phyloP scores from a whole-genome alignment of 2,797 vertebrate species.

The Crypturellus tataupa region DNA sequence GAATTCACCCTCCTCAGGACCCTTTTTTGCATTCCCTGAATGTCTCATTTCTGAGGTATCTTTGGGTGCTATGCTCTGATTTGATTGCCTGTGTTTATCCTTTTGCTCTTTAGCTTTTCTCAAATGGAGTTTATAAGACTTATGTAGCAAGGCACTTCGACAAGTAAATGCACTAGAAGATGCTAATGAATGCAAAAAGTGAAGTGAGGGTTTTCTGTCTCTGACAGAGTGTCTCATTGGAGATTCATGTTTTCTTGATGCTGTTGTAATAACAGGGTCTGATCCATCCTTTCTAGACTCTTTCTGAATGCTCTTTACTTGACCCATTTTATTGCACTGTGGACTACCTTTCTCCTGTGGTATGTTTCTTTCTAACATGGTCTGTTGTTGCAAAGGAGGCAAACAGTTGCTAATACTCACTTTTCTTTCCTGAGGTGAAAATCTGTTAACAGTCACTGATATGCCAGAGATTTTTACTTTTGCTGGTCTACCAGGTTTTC shows the following conservation, averaged over 20 bases:
- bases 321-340: slow-evolving; percentile 62
- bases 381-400: slow-evolving; percentile 76
- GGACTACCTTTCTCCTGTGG: slow-evolving; percentile 80
- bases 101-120: slow-evolving; percentile 86
- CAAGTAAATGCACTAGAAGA: slow-evolving; percentile 87
- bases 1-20: slow-evolving; percentile 74
- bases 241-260: slow-evolving; percentile 59
- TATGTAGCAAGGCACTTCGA: slow-evolving; percentile 87
- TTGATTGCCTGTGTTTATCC: slow-evolving; percentile 75
- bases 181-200: slow-evolving; percentile 90
- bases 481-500: slow-evolving; percentile 93
- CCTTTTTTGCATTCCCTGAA: slow-evolving; percentile 62
- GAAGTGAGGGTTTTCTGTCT: slow-evolving; percentile 89
- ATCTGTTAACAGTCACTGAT: slow-evolving; percentile 90
- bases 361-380: slow-evolving; percentile 70
- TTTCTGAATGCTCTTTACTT: slow-evolving; percentile 38
- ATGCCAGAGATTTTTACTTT: slow-evolving; percentile 97
- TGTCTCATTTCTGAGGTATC: slow-evolving; percentile 62
- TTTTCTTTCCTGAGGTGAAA: slow-evolving; percentile 91
- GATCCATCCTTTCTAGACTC: slow-evolving; percentile 44
- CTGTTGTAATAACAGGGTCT: not conserved
- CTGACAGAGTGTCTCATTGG: slow-evolving; percentile 88
- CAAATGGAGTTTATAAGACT: slow-evolving; percentile 88
- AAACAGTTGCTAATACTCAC: slow-evolving; percentile 88
- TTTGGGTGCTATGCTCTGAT: slow-evolving; percentile 76